Base-by-base conservation (phyloP, 2,888 invertebrate species). In the Drosophila infuscata region DNA sequence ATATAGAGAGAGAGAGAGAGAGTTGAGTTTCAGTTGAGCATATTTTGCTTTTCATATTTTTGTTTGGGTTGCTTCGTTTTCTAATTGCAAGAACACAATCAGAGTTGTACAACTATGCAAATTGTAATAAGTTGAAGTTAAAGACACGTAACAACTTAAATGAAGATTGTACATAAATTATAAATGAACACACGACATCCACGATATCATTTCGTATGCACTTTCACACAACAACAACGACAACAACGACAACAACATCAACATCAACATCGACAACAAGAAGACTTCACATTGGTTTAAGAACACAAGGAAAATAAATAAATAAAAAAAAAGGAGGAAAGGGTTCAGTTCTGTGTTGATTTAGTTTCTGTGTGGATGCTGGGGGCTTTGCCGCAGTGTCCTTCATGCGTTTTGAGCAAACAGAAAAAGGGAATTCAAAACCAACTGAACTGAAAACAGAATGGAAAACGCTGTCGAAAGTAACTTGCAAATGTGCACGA, bases 41-140 rank as follows among this genome's bases (percentile, higher is more conserved):
- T 77, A 73, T 69, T 25, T 54, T 56, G 63, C 49, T 63, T 68
- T 54, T 41, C n/a, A 41, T 29, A 25, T 59, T 63, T 48, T 57
- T 72, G 62, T 51, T 73, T 79, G 58, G 65, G 68, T 66, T 85
- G 66, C 58, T 73, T 83, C 59, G 36, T 54, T 64, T 60, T 73
- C 83, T 68, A 83, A 83, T 83, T 84, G 75, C 75, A 79, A 77
- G 74, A 75, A 70, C 69, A 89, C 89, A 90, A 79, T 89, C 82
- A 87, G 89, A 88, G 79, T 70, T 74, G 74, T 68, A 74, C 71
- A 90, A 91, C 90, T 91, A 91, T 91, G 90, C 90, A 91, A 91
- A 91, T 91, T 91, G 90, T 91, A 91, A 91, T 91, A 91, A 90
- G 82, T 90, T 83, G 76, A 86, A 86, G 76, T 76, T 79, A 82